Percentiles rank a stretch among this genome's conserved stretches.
These are phyloP conservation scores for Philopedon plagiatum DNA, from an alignment of 2,888 invertebrate species.

Conservation along the genomic window DNA sequence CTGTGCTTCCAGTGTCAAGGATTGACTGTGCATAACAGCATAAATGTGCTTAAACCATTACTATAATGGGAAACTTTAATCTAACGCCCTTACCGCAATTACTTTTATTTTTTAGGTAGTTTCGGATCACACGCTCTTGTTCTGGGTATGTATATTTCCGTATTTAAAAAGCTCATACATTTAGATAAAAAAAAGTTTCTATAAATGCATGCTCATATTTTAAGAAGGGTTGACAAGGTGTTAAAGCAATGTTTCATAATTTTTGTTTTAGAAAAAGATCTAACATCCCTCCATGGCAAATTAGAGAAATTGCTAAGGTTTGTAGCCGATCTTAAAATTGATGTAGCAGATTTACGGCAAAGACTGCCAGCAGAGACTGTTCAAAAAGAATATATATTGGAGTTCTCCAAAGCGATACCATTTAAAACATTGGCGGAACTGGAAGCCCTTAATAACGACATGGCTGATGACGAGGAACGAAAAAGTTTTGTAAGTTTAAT, in stretches of 20 bases:
- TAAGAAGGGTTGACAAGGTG: too few species aligned
- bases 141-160: neutral
- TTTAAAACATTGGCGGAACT: neutral
- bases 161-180: neutral
- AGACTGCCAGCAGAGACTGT: neutral
- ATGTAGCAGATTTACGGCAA: neutral
- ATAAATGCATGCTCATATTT: neutral
- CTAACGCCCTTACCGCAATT: neutral
- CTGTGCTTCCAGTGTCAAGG: too few species aligned
- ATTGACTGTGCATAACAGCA: too few species aligned
- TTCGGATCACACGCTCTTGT: neutral
- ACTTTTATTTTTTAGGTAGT: neutral
- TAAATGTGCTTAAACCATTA: too few species aligned
- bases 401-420: neutral
- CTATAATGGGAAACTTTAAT: too few species aligned
- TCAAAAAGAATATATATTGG: neutral
- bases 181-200: neutral
- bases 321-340: neutral
- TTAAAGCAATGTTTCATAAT: too few species aligned
- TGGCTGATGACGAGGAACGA: neutral
- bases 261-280: neutral
- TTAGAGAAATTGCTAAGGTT: neutral
- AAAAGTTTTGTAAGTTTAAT: neutral
- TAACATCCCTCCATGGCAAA: neutral
- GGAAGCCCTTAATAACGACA: neutral